Evolutionary conservation across 2,888 invertebrate species (phyloP).

Genomic region (Parnassius smintheus): DNA sequence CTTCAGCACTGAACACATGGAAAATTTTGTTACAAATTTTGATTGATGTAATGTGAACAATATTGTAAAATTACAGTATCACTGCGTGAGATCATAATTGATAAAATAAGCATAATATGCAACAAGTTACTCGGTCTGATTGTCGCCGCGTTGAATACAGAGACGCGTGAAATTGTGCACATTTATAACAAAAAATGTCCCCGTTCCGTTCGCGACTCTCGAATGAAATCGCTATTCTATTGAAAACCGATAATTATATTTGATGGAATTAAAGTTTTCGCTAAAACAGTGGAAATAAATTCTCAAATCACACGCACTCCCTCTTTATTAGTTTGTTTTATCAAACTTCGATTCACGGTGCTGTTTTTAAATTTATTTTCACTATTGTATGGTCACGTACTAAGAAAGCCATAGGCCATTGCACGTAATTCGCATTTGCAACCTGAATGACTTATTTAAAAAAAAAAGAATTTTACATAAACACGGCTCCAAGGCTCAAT

Average conservation of each 20-base stretch:
- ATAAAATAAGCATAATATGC: background rate
- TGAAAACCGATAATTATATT: constrained; percentile 33
- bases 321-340: constrained; percentile 12
- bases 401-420: no score
- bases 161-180: constrained; percentile 39
- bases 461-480: no score
- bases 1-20: no score
- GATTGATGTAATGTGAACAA: no score
- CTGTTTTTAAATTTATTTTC: no score
- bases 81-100: background rate
- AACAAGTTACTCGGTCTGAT: constrained; percentile 27
- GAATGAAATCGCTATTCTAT: constrained; percentile 29
- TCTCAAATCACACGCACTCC: constrained; percentile 6
- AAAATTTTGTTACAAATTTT: no score
- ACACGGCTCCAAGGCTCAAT: no score
- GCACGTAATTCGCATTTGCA: no score
- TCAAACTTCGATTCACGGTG: no score
- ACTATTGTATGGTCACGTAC: no score
- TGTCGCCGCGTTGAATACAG: constrained; percentile 16
- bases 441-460: no score
- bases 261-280: constrained; percentile 20
- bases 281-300: constrained; percentile 18
- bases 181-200: constrained; percentile 38
- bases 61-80: no score
- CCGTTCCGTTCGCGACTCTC: constrained; percentile 36